phyloP scores from a whole-genome alignment of 2,113 vertebrate genomes.

The Eupsittula cactorum region DNA sequence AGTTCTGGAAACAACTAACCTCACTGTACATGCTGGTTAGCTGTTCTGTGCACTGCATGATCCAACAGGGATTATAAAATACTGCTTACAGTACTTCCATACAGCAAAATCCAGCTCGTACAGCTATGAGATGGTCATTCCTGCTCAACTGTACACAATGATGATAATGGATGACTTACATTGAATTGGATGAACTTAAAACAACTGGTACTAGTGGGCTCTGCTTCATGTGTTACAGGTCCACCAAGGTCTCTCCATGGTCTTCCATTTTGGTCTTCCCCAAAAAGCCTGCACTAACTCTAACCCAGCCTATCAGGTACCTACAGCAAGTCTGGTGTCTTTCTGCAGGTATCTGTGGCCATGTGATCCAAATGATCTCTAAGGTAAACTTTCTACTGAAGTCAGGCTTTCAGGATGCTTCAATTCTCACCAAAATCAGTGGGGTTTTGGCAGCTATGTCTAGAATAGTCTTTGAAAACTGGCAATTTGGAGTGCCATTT shows the following conservation, averaged over 20 bases:
- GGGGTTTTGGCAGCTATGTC: neutral
- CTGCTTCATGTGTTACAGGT: neutral
- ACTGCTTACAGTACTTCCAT: neutral
- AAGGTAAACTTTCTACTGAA: neutral
- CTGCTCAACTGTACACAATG: neutral
- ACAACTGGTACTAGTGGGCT: neutral
- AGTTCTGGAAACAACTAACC: neutral
- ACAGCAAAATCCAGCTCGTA: neutral
- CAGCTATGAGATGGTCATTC: neutral
- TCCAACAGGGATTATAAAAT: neutral
- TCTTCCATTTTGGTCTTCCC: neutral
- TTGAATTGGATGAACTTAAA: neutral
- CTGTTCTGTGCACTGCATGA: rapidly evolving
- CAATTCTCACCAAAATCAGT: neutral
- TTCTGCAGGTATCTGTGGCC: neutral
- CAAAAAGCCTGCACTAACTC: neutral
- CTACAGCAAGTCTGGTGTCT: neutral
- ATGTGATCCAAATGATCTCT: neutral
- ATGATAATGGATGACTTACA: neutral
- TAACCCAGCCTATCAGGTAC: neutral
- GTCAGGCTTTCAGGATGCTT: neutral
- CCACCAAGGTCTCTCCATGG: neutral
- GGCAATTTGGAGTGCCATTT: neutral
- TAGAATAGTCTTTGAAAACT: neutral
- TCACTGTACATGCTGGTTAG: neutral